Conservation (phyloP, 2,888 invertebrate genomes). For the Gastrophysa polygoni region DNA sequence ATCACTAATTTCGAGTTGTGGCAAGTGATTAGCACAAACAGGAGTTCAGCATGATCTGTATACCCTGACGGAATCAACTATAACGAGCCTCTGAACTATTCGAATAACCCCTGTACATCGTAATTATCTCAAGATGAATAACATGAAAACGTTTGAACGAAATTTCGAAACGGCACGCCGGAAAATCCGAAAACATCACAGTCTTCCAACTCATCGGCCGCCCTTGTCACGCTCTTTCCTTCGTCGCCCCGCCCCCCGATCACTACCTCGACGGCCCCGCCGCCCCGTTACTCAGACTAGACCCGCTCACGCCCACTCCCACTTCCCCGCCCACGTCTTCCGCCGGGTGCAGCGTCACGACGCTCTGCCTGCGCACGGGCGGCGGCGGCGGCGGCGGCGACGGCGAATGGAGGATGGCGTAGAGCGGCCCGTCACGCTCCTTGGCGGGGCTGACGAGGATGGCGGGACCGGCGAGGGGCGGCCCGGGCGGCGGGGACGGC, state of each 20-base stretch:
- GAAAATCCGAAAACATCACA: no score
- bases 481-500: conserved; percentile 39
- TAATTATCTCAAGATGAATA: no score
- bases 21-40: no score
- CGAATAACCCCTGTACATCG: no score
- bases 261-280: background rate
- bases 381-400: conserved; percentile 41
- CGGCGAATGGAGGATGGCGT: conserved; percentile 55
- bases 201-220: no score
- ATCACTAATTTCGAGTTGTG: no score
- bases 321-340: conserved; percentile 39
- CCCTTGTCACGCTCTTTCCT: no score
- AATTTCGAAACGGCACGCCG: no score
- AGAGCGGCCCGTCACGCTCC: conserved; percentile 54
- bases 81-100: no score
- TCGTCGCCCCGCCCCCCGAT: background rate
- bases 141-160: no score
- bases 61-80: no score
- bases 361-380: conserved; percentile 51
- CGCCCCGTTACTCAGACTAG: background rate
- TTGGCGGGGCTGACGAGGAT: conserved; percentile 53
- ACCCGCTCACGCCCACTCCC: background rate
- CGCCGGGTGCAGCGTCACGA: conserved; percentile 56
- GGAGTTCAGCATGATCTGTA: no score
- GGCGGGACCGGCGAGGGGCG: conserved; percentile 33